Conservation (phyloP, 2,113 vertebrate genomes). For the Capreolus pygargus region DNA sequence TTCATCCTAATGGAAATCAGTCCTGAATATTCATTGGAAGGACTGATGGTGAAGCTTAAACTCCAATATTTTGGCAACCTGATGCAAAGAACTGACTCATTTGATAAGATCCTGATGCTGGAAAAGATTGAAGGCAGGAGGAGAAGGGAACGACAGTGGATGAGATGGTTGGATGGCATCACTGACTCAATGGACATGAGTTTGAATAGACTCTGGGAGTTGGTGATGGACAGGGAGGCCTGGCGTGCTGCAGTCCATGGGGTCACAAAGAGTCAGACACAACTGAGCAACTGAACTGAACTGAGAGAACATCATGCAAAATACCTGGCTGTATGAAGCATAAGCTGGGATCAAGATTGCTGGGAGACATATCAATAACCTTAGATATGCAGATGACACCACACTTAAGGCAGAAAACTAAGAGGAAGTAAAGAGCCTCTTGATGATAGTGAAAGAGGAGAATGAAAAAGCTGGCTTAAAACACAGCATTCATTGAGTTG, state of each 20-base stretch:
- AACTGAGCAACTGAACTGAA: not conserved
- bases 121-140: too few species aligned
- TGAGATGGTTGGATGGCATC: not conserved
- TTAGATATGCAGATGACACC: not conserved
- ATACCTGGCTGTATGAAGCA: not conserved
- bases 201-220: not conserved
- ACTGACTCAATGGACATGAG: accelerated
- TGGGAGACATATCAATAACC: not conserved
- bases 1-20: too few species aligned
- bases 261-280: not conserved
- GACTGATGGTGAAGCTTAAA: too few species aligned
- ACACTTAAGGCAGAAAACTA: not conserved
- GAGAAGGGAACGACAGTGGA: too few species aligned
- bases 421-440: not conserved
- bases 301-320: not conserved
- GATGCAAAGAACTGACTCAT: too few species aligned
- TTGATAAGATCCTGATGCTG: too few species aligned
- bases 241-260: not conserved
- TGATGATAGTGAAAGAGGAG: not conserved
- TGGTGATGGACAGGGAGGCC: not conserved
- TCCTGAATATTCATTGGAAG: too few species aligned
- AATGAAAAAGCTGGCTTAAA: not conserved
- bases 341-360: not conserved
- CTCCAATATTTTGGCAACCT: too few species aligned
- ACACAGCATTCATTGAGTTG: not conserved